Evolutionary conservation across 2,888 invertebrate genomes (phyloP).

Genomic region (Quadroppia sp.): DNA sequence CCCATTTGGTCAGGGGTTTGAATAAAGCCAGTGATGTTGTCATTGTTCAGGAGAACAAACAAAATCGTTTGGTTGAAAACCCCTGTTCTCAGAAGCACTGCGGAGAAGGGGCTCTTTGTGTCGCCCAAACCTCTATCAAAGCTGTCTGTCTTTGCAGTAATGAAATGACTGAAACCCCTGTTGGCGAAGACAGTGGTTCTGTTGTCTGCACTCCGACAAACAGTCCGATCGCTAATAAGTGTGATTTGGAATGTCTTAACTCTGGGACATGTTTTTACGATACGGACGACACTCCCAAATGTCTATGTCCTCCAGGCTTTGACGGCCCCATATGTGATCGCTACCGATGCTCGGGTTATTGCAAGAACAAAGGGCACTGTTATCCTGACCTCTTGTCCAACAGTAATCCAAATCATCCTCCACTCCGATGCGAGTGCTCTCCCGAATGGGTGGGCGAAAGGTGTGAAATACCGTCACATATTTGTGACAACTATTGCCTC

Average conservation of each 20-base stretch:
- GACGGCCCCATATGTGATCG: slow-evolving; percentile 62
- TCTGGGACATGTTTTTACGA: slow-evolving; percentile 61
- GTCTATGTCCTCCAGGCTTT: slow-evolving; percentile 61
- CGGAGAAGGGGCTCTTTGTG: slow-evolving; percentile 62
- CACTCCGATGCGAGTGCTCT: slow-evolving; percentile 50
- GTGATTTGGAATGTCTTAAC: slow-evolving; percentile 53
- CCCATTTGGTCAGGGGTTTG: slow-evolving; percentile 57
- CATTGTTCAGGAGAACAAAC: slow-evolving; percentile 65
- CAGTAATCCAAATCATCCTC: slow-evolving; percentile 45
- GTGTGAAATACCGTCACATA: slow-evolving; percentile 58
- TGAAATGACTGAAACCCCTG: slow-evolving; percentile 48
- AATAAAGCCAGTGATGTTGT: slow-evolving; percentile 62
- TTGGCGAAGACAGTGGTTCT: slow-evolving; percentile 30
- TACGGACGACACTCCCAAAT: slow-evolving; percentile 56
- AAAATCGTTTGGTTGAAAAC: slow-evolving; percentile 52
- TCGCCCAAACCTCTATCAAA: slow-evolving; percentile 50
- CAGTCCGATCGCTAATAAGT: slow-evolving; percentile 42
- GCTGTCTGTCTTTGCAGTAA: slow-evolving; percentile 54
- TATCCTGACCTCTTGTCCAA: slow-evolving; percentile 49
- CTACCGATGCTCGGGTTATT: slow-evolving; percentile 54
- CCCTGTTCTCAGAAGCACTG: slow-evolving; percentile 57
- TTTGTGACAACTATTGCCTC: slow-evolving; percentile 60
- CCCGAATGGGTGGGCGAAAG: slow-evolving; percentile 32
- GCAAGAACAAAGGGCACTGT: slow-evolving; percentile 60
- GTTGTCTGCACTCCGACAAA: neutral